Evolutionary conservation across 2,888 invertebrate genomes (phyloP), one percentile per base, ranked within the genome.

Genomic region (Rhimphoctona megacephalus): DNA sequence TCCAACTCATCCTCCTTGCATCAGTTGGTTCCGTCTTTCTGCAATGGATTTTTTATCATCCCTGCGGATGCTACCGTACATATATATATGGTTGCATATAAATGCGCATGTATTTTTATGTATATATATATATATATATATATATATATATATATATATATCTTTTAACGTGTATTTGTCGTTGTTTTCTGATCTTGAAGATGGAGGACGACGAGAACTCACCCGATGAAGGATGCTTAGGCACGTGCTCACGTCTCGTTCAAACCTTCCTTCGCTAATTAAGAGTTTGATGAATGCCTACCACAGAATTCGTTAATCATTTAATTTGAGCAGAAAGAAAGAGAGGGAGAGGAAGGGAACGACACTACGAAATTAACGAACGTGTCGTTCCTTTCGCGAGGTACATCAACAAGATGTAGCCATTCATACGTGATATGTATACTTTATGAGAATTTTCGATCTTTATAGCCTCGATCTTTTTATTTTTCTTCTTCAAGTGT

Each of bases 221-320:
- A 73, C 73, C 77, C 61, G 77, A 88, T 78, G 76, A 86, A 84
- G 79, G 84, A 88, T 81, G 87, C 84, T 87, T 84, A 85, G 87
- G 81, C 88, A 84, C 88, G 86, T 88, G 86, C 86, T 88, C 76
- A 54, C 77, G 85, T 87, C 87, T 87, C 86, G 86, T 87, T 83
- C 73, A 69, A 84, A 73, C 22, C 78, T 69, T 70, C 80, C 77
- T 36, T 74, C 57, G 67, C 88, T 88, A 88, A 87, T 88, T 88
- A 86, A 88, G 82, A 77, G 84, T 86, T 86, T 87, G 87, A 88
- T 82, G 86, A 87, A 88, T 88, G 85, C 83, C 73, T 43, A 61
- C 70, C 54, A 25, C 79, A 82, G 87, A 85, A 88, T 88, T 88
- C 85, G 88, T 83, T 88, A 87, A 88, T 88, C 88, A 85, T 87